Conservation (phyloP, 2,113 vertebrate genomes). For the Cinclus cinclus region DNA sequence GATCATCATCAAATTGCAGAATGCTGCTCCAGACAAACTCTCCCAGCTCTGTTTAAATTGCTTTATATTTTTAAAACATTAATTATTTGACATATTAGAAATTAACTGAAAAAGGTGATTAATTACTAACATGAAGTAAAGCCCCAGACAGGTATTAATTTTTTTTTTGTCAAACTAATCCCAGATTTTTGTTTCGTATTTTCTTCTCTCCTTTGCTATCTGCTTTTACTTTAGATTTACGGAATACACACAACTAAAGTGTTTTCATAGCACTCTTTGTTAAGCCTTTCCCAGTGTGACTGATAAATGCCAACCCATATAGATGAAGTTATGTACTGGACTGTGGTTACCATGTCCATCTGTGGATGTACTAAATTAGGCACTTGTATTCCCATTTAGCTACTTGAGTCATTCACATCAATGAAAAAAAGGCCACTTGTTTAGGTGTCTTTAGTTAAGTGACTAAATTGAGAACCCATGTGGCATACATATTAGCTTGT, state of each 20-base stretch:
- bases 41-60: background rate
- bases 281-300: background rate
- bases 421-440: background rate
- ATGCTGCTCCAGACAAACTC: background rate
- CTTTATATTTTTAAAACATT: background rate
- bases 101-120: background rate
- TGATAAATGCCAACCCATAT: background rate
- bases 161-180: background rate
- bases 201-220: background rate
- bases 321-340: background rate
- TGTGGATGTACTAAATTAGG: background rate
- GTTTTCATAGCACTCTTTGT: background rate
- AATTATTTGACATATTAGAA: slow-evolving; percentile 1
- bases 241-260: background rate
- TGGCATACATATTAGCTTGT: background rate
- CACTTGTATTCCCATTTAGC: background rate
- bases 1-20: background rate
- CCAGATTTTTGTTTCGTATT: background rate
- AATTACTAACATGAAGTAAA: background rate
- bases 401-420: background rate
- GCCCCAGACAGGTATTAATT: background rate
- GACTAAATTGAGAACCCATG: slow-evolving; percentile 31
- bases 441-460: slow-evolving; percentile 21
- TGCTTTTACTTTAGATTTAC: slow-evolving; percentile 9
- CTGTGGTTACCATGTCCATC: background rate